A percentile compares a stretch with the other conserved stretches of the same genome.
These are phyloP conservation scores for Spilarctia lutea DNA, from an alignment of 2,888 invertebrate species.

Conservation along the genomic window DNA sequence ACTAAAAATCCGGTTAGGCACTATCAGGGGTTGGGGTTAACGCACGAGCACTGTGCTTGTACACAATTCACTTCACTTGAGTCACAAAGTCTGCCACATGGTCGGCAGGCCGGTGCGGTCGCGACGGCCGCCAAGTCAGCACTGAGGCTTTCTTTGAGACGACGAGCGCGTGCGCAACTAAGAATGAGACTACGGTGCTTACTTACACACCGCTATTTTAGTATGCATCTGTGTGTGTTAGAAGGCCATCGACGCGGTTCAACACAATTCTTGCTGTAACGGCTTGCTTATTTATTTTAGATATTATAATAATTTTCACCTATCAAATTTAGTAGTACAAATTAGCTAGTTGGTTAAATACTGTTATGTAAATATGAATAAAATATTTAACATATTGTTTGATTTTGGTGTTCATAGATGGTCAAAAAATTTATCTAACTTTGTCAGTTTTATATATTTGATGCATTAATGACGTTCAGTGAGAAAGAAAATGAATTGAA, in stretches of 20 bases:
- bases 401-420: neutral
- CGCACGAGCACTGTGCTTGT: slow-evolving; percentile 82
- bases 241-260: slow-evolving; percentile 52
- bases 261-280: slow-evolving; percentile 20
- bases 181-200: slow-evolving; percentile 74
- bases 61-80: slow-evolving; percentile 82
- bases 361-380: neutral
- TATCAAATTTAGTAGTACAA: neutral
- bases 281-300: slow-evolving; percentile 30
- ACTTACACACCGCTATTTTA: slow-evolving; percentile 59
- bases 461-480: too few relatives aligned
- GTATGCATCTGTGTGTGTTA: slow-evolving; percentile 54
- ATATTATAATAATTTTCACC: slow-evolving; percentile 28
- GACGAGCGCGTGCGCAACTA: slow-evolving; percentile 75
- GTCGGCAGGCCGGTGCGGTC: slow-evolving; percentile 80
- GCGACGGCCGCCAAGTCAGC: slow-evolving; percentile 82
- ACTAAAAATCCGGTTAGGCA: slow-evolving; percentile 82
- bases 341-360: slow-evolving; percentile 5
- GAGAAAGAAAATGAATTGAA: too few relatives aligned
- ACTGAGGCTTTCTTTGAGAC: slow-evolving; percentile 83
- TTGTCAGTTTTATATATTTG: neutral
- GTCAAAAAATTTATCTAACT: neutral
- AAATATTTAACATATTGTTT: neutral
- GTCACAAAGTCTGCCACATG: slow-evolving; percentile 80
- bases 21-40: slow-evolving; percentile 84